Conservation (phyloP, 2,888 invertebrate genomes). For the Teleogryllus oceanicus region DNA sequence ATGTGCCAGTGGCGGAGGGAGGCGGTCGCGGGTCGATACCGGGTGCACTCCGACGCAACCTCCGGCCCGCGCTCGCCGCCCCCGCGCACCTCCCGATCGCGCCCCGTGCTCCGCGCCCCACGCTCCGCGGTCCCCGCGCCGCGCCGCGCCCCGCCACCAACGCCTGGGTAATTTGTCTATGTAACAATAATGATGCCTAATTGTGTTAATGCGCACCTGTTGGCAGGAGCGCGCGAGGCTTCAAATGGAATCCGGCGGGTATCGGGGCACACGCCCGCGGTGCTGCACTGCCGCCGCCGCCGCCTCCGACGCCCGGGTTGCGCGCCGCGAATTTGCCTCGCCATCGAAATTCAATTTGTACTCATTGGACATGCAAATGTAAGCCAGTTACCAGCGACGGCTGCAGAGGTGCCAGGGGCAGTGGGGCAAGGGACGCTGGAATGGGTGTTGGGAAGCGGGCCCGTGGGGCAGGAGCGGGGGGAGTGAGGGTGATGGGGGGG, state of each 20-base stretch:
- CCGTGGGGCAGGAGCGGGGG: background rate
- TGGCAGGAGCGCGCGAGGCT: background rate
- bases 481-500: background rate
- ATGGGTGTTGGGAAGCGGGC: background rate
- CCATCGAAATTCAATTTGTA: slow-evolving; percentile 18
- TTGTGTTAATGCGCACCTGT: slow-evolving; percentile 18
- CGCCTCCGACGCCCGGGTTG: no score
- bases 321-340: slow-evolving; percentile 5
- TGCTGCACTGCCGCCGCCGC: background rate
- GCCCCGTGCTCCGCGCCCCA: background rate
- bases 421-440: background rate
- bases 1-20: background rate
- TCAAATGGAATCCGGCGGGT: background rate
- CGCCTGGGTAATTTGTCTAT: slow-evolving; percentile 8
- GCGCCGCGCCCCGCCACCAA: background rate
- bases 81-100: background rate
- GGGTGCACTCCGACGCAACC: background rate
- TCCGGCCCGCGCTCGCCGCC: background rate
- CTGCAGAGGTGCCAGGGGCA: background rate
- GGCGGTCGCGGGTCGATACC: background rate
- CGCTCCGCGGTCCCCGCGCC: background rate
- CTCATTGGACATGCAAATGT: slow-evolving; percentile 18
- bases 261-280: background rate
- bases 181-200: slow-evolving; percentile 10
- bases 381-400: slow-evolving; percentile 18